Evolutionary conservation across 2,888 invertebrate genomes (phyloP).

Genomic region (Brachylomia viminalis): DNA sequence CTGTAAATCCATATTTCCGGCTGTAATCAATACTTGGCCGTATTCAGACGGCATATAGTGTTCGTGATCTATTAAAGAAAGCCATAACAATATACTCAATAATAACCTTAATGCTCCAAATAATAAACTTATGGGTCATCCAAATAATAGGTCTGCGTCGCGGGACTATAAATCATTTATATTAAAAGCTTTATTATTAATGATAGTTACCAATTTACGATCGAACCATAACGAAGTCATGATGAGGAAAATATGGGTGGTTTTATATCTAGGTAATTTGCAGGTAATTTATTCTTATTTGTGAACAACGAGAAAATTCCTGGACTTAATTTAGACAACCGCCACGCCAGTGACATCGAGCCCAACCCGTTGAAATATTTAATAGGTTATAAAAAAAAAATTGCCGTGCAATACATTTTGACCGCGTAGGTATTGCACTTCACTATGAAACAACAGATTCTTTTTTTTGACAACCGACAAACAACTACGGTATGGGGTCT

Average conservation of each 20-base stretch:
- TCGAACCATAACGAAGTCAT: not conserved
- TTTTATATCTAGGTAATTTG: not conserved
- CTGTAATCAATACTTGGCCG: not conserved
- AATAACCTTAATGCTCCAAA: conserved; percentile 1
- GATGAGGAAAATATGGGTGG: not conserved
- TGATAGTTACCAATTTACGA: conserved; percentile 26
- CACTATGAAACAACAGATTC: too few species aligned
- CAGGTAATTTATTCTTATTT: conserved; percentile 14
- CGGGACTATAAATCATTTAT: conserved; percentile 19
- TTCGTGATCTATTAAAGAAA: conserved; percentile 6
- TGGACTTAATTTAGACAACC: too few species aligned
- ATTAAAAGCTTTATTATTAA: conserved; percentile 17
- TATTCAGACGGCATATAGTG: too few species aligned
- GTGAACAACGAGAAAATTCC: not conserved
- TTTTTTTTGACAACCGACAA: not conserved
- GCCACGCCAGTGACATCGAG: too few species aligned
- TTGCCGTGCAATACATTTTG: too few species aligned
- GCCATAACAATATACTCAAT: not conserved
- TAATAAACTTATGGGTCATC: not conserved
- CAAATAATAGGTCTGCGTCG: conserved; percentile 31
- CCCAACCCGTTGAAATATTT: too few species aligned
- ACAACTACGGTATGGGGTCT: too few species aligned
- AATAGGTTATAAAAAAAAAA: too few species aligned
- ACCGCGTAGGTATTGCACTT: too few species aligned
- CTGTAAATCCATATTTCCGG: too few species aligned